Evolutionary conservation across 2,113 vertebrate species (phyloP).

Genomic region (Plotosus lineatus): DNA sequence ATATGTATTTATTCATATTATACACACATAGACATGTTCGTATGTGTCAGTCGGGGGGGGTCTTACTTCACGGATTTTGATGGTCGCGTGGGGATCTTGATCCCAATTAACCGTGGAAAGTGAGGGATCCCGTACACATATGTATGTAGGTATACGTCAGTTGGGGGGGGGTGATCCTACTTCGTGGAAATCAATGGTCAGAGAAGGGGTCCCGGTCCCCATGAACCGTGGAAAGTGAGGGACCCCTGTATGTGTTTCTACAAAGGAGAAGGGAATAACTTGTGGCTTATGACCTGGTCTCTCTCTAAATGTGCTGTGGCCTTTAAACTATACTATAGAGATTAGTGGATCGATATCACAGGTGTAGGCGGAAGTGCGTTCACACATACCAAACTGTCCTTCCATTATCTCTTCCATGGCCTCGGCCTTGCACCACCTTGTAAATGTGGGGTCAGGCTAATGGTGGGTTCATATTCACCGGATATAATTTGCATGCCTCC

Average conservation of each 20-base stretch:
- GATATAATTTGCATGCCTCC: constrained; percentile 33
- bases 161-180: too few relatives aligned
- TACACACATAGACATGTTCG: too few relatives aligned
- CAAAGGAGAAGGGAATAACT: not conserved
- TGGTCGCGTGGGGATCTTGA: too few relatives aligned
- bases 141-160: too few relatives aligned
- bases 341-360: constrained; percentile 33
- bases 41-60: too few relatives aligned
- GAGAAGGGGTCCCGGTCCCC: too few relatives aligned
- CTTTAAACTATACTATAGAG: constrained; percentile 31
- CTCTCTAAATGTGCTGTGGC: constrained; percentile 10
- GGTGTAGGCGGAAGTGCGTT: not conserved
- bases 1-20: too few relatives aligned
- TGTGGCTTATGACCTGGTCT: not conserved
- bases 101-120: too few relatives aligned
- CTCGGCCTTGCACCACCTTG: not conserved
- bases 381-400: constrained; percentile 23
- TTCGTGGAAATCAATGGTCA: too few relatives aligned
- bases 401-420: constrained; percentile 2
- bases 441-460: constrained; percentile 24
- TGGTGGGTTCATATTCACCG: constrained; percentile 22
- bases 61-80: too few relatives aligned
- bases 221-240: too few relatives aligned
- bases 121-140: too few relatives aligned
- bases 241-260: not conserved